Evolutionary conservation across 2,888 invertebrate genomes (phyloP).

Genomic region (Operophtera brumata): DNA sequence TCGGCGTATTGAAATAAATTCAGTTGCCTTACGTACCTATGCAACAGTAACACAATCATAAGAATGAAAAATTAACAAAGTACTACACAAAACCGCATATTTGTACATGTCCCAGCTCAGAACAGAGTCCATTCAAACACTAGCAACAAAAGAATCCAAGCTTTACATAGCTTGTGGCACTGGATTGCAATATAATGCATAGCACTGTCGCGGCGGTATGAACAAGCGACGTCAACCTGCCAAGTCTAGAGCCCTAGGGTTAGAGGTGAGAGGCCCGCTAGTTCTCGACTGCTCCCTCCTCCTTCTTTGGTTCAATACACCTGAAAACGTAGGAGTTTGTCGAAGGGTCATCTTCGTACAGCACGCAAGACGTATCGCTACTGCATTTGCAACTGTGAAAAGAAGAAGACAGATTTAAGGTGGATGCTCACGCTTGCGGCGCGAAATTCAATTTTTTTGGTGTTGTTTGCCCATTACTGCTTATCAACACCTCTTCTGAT

Average conservation of each 20-base stretch:
- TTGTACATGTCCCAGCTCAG: neutral
- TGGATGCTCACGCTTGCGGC: too few species aligned
- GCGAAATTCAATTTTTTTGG: too few species aligned
- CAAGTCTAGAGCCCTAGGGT: neutral
- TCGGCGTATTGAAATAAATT: too few species aligned
- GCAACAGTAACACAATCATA: neutral
- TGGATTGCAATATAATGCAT: conserved; percentile 1
- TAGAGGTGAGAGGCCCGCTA: neutral
- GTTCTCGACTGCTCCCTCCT: neutral
- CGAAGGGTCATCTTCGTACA: conserved; percentile 35
- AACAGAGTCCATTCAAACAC: neutral
- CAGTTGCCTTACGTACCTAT: too few species aligned
- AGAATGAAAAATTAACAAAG: neutral
- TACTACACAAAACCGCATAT: neutral
- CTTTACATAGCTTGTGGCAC: neutral
- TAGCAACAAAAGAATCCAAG: neutral
- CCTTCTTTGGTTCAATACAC: conserved; percentile 39
- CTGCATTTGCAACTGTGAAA: conserved; percentile 51
- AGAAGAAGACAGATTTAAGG: neutral
- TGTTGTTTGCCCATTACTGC: too few species aligned
- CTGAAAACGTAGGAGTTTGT: conserved; percentile 33
- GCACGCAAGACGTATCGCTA: conserved; percentile 30
- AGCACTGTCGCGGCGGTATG: neutral
- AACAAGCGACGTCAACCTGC: conserved; percentile 1
- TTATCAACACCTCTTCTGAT: too few species aligned